Evolutionary conservation across 2,113 vertebrate genomes (phyloP).

Genomic region (Platycercus adscitus): DNA sequence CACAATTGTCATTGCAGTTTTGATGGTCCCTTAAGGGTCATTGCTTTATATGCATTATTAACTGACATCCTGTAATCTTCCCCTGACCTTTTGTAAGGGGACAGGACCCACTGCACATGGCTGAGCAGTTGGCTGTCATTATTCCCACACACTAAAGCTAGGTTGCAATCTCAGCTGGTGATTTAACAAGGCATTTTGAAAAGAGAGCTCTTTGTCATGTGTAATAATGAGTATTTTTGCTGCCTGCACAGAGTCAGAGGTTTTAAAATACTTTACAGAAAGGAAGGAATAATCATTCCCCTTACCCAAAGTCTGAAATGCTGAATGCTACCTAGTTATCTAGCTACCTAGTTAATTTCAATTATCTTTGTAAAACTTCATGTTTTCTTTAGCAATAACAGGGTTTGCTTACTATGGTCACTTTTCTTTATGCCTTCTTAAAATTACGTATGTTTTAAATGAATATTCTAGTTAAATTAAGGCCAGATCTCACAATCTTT

Average conservation of each 20-base stretch:
- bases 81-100: neutral
- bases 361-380: neutral
- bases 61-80: neutral
- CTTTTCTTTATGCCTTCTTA: neutral
- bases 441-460: neutral
- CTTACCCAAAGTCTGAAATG: neutral
- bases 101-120: neutral
- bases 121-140: neutral
- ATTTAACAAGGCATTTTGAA: neutral
- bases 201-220: neutral
- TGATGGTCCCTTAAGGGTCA: neutral
- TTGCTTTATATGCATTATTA: neutral
- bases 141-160: neutral
- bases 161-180: neutral
- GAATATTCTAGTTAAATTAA: neutral
- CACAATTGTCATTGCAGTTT: neutral
- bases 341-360: neutral
- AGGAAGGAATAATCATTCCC: neutral
- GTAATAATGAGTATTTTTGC: slow-evolving; percentile 19
- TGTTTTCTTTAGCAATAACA: neutral
- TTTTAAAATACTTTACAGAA: slow-evolving; percentile 13
- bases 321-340: neutral
- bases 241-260: neutral
- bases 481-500: neutral
- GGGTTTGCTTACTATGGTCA: neutral